Evolutionary conservation across 2,888 invertebrate species (phyloP).

Genomic region (Augochlorella aurata): DNA sequence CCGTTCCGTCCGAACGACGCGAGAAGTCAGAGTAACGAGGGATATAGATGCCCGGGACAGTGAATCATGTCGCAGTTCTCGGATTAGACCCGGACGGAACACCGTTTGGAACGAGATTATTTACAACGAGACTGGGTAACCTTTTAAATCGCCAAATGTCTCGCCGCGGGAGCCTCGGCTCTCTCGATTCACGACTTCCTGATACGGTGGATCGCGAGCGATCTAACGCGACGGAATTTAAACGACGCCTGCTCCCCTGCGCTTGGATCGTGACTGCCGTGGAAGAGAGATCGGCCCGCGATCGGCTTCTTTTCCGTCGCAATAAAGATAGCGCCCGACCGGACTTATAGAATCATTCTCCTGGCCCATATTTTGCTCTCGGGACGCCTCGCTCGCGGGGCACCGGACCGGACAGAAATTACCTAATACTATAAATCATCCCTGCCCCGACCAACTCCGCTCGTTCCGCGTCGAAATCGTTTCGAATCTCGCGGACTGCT

Average conservation of each 20-base stretch:
- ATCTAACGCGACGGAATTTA: conserved; percentile 49
- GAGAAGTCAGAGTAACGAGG: not conserved
- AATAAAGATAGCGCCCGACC: conserved; percentile 31
- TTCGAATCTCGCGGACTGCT: not conserved
- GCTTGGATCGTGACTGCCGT: conserved; percentile 33
- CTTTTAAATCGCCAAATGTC: conserved; percentile 64
- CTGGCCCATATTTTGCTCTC: conserved; percentile 20
- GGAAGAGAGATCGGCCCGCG: conserved; percentile 24
- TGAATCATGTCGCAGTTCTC: conserved; percentile 55
- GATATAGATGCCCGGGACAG: not conserved
- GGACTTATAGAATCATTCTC: conserved; percentile 51
- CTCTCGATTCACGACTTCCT: conserved; percentile 53
- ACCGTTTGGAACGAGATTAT: conserved; percentile 38
- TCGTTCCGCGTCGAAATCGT: conserved; percentile 14
- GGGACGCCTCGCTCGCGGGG: conserved; percentile 19
- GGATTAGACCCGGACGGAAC: conserved; percentile 51
- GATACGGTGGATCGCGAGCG: conserved; percentile 39
- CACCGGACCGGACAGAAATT: conserved; percentile 23
- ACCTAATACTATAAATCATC: conserved; percentile 44
- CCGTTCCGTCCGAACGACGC: not conserved
- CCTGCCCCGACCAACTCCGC: conserved; percentile 3
- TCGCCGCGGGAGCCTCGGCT: conserved; percentile 33
- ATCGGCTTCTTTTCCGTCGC: conserved; percentile 26
- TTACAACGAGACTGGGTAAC: conserved; percentile 54
- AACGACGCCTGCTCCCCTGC: conserved; percentile 29